Base-by-base conservation (phyloP, 2,797 vertebrate genomes). In the Allobates femoralis region DNA sequence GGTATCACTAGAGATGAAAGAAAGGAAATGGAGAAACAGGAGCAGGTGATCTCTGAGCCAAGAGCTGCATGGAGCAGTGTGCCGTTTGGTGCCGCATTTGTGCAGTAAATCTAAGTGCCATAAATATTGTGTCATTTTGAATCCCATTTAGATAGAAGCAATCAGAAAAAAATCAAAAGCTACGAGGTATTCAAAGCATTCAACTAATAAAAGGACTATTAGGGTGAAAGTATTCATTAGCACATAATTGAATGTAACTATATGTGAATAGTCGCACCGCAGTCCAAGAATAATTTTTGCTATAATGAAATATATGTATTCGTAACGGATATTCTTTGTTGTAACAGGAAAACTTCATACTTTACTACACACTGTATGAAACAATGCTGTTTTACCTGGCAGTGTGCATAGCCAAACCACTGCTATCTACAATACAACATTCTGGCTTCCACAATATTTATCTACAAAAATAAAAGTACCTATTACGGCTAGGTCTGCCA, bases 371-470 rank as follows among this genome's bases (percentile, higher is more conserved):
- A 46, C 67, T 41, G 34, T 14, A 71, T 41, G 34, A 73, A 11
- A 82, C 64, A 83, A 60, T 58, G 30, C 34, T 83, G 28, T 83
- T 83, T 83, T 73, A 37, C 55, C 67, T 83, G 81, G 81, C 51
- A 3, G 6, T 73, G 19, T 11, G 14, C 1, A 69, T 21, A 8
- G 67, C 15, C 7, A 26, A 83, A 74, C 19, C 28, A 21, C 37
- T 51, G 26, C 8, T 18, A 32, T 67, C 37, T 84, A 11, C 16
- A 16, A n/a, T 53, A 10, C 10, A 67, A 53, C 79, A 23, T 69
- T 71, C 66, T 34, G 66, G 56, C 55, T 46, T 60, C 37, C 16
- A 69, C 19, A 74, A 46, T 62, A 62, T 53, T 64, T 64, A 60
- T 28, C 81, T 60, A 82, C 19, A 83, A 41, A 26, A 30, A 74